A percentile compares a stretch with the other conserved stretches of the same genome.
Conservation (phyloP, 2,113 vertebrate species). For the Hemibagrus wyckioides region DNA sequence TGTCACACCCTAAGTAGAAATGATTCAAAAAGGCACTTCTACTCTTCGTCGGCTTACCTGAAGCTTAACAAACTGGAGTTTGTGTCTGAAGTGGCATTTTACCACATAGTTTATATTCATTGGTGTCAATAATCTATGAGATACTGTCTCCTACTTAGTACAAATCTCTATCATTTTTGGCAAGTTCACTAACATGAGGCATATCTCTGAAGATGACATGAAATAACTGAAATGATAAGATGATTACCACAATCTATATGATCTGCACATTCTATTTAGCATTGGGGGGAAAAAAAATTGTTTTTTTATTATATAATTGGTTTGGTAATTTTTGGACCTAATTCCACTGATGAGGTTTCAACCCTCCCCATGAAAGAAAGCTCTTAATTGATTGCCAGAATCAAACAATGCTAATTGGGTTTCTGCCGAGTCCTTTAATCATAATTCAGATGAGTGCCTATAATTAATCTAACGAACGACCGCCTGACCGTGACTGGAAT, state of each 20-base stretch:
- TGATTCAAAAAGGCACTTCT: background rate
- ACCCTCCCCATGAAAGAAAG: constrained; percentile 48
- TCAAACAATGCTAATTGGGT: constrained; percentile 60
- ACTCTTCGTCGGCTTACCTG: background rate
- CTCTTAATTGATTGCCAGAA: constrained; percentile 57
- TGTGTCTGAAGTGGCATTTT: background rate
- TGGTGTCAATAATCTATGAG: background rate
- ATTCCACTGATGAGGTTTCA: constrained; percentile 56
- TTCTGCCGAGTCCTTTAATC: constrained; percentile 57
- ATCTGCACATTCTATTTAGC: constrained; percentile 28
- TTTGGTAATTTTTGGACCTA: constrained; percentile 55
- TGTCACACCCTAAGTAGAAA: background rate
- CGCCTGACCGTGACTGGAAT: constrained; percentile 42
- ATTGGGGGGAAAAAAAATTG: background rate
- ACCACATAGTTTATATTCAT: background rate
- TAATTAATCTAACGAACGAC: constrained; percentile 56
- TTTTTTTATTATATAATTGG: constrained; percentile 53
- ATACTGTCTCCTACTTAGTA: constrained; percentile 10
- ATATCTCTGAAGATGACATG: constrained; percentile 9
- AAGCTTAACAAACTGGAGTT: background rate
- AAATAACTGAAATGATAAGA: constrained; percentile 30
- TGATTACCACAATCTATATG: constrained; percentile 40
- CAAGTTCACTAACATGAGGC: constrained; percentile 22
- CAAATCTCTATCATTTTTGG: constrained; percentile 23
- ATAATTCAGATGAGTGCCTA: constrained; percentile 59